A percentile compares a stretch with the other conserved stretches of the same genome.
These are phyloP conservation scores for Eretmochelys imbricata DNA, from an alignment of 2,113 vertebrate genomes.

Conservation along the genomic window DNA sequence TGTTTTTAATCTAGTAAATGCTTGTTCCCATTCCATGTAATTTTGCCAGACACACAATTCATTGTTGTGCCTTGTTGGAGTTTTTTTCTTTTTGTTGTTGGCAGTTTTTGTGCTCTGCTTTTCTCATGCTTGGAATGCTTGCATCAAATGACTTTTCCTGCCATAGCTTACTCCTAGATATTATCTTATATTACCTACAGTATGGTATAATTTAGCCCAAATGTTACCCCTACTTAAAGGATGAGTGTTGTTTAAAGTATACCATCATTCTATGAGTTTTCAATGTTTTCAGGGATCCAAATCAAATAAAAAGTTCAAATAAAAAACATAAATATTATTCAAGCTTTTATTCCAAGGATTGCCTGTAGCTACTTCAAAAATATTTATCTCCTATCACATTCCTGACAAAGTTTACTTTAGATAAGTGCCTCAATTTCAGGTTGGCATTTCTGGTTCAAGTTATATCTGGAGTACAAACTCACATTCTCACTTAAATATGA, in stretches of 20 bases:
- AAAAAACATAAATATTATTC: neutral
- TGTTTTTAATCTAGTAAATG: conserved; percentile 59
- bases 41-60: conserved; percentile 15
- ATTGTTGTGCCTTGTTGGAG: neutral
- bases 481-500: neutral
- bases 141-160: neutral
- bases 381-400: neutral
- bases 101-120: neutral
- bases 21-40: neutral
- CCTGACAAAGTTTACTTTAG: neutral
- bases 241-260: neutral
- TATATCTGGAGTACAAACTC: neutral
- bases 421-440: neutral
- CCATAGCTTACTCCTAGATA: neutral
- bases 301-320: neutral
- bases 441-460: neutral
- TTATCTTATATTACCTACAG: neutral
- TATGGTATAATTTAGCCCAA: neutral
- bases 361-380: neutral
- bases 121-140: neutral
- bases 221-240: neutral
- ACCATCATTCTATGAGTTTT: neutral
- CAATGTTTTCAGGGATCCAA: neutral
- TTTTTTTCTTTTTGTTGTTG: neutral
- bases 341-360: neutral